Base-by-base conservation (phyloP, 2,797 vertebrate species). In the Ctenopoma multispine region DNA sequence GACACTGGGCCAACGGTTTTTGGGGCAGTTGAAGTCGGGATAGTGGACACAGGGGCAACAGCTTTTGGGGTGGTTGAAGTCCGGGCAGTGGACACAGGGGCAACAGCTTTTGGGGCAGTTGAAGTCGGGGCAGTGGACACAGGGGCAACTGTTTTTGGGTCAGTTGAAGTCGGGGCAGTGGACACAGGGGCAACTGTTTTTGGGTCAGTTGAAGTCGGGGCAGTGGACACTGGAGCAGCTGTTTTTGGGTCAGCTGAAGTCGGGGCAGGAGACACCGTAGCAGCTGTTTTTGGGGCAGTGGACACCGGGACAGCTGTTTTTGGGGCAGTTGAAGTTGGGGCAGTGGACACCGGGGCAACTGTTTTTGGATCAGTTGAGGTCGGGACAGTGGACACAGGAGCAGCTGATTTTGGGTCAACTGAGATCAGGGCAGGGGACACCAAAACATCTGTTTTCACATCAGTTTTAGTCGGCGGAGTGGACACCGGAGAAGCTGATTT, bases 311-410 rank as follows among this genome's bases (percentile, higher is more conserved):
- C 7, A 63, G n/a, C 2, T 0, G 61, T 20, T 0, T 15, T 44
- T 7, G 43, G 43, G 18, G 7, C 18, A n/a, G 43, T 9, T 44
- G 18, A 44, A 7, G 5, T 13, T 2, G 15, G 47, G 3, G 11
- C 5, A 0, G 27, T 0, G 17, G 58, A 13, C 9, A 3, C 29
- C 0, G 48, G 10, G 1, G 14, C 4, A 3, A n/a, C 10, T 0
- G 50, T 24, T 14, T n/a, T 24, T 10, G 17, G 10, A 15, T 50
- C 2, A 4, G 29, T 4, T 27, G 46, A 3, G 0, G 71, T 21
- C 10, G 2, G 17, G 8, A 3, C 43, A 5, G 43, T 6, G 17
- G 43, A 18, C 15, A 44, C 0, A 0, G 44, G 51, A 15, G 51
- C 12, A 17, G 75, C 44, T 4, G 66, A 48, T 4, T n/a, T 1